A percentile compares a stretch with the other conserved stretches of the same genome.
phyloP scores from a whole-genome alignment of 2,797 vertebrate genomes.

The Hemitrygon akajei region DNA sequence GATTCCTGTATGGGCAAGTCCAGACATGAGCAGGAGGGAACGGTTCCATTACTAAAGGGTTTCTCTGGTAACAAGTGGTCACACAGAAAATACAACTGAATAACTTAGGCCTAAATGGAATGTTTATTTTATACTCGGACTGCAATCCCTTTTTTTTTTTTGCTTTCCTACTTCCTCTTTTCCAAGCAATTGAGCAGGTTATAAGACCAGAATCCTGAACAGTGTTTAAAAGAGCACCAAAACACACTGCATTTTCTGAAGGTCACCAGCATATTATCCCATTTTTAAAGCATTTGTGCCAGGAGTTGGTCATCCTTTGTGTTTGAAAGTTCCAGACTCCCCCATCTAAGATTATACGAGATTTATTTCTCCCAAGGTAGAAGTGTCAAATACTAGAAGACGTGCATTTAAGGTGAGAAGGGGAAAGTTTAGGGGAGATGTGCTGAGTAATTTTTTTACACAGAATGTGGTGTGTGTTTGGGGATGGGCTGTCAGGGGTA shows the following conservation, averaged over 20 bases:
- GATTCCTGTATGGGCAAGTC: slow-evolving; percentile 57
- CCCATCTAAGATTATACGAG: not conserved
- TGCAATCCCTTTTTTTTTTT: not conserved
- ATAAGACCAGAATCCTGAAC: not conserved
- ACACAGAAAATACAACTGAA: slow-evolving; percentile 43
- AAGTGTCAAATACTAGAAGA: no score
- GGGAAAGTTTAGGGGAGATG: no score
- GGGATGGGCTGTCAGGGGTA: no score
- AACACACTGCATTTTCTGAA: not conserved
- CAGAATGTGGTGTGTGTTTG: no score
- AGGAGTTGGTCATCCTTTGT: not conserved
- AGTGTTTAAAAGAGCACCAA: not conserved
- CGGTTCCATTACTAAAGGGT: slow-evolving; percentile 45
- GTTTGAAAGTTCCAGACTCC: not conserved
- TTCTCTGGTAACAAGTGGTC: slow-evolving; percentile 63
- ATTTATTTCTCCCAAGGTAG: no score
- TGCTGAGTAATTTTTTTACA: no score
- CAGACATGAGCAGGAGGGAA: slow-evolving; percentile 52
- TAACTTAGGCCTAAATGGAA: not conserved
- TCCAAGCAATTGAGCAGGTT: not conserved
- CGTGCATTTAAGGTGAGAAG: no score
- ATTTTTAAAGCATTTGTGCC: not conserved
- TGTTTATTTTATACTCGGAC: not conserved
- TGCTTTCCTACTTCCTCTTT: not conserved
- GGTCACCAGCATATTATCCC: not conserved